Evolutionary conservation across 1,140 invertebrate genomes (phyloP).

Genomic region (Papilio machaon): DNA sequence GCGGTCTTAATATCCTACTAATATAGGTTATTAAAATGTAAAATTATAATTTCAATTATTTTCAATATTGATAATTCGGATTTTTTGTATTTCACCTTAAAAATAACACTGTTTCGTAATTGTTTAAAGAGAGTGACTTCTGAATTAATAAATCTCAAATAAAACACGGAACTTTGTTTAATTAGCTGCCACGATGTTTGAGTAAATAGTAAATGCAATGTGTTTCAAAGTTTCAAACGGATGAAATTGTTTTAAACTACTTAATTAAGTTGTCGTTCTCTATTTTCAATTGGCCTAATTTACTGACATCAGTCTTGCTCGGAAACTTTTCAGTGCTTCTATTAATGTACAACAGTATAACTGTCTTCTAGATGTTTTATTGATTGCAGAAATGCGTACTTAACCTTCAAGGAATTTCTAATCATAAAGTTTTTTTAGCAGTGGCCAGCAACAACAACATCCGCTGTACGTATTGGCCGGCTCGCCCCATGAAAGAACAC

Average conservation of each 20-base stretch:
- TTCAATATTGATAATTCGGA: no score
- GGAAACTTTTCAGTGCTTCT: background rate
- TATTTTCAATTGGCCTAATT: background rate
- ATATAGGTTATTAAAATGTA: no score
- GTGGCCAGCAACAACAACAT: no score
- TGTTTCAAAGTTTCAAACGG: background rate
- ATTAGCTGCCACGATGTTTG: constrained; percentile 3
- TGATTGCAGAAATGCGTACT: no score
- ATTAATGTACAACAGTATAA: background rate
- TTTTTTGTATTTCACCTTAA: background rate
- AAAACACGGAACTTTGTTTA: constrained; percentile 36
- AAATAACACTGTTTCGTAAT: background rate
- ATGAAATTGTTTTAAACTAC: constrained; percentile 14
- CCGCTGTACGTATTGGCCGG: no score
- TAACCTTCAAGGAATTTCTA: background rate
- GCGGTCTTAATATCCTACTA: no score
- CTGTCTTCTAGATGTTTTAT: background rate
- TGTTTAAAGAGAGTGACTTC: background rate
- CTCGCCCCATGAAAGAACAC: no score
- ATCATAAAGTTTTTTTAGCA: background rate
- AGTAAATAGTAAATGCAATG: background rate
- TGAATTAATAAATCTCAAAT: constrained; percentile 39
- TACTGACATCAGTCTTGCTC: background rate
- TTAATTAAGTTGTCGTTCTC: background rate
- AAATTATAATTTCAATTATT: no score